phyloP scores from a whole-genome alignment of 1,140 invertebrate genomes.

The Cyclargus thomasi region DNA sequence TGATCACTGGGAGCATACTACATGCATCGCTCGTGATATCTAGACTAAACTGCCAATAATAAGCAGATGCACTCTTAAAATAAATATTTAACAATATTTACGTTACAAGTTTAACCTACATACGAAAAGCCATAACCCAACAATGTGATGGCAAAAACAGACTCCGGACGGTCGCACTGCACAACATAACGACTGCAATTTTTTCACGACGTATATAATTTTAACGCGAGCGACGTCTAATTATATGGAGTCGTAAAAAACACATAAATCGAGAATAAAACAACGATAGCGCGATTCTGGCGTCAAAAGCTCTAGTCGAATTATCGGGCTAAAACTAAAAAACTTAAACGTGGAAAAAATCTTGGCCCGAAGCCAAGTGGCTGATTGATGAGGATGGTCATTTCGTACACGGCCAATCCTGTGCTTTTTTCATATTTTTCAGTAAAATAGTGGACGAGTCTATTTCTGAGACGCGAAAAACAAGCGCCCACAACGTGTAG shows the following conservation, averaged over 20 bases:
- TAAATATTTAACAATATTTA: neutral
- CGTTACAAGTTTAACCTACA: neutral
- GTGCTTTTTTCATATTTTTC: conserved; percentile 74
- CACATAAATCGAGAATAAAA: conserved; percentile 14
- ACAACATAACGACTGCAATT: conserved; percentile 5
- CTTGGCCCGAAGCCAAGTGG: conserved; percentile 69
- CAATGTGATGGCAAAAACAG: conserved; percentile 4
- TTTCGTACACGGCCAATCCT: conserved; percentile 73
- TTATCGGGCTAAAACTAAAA: conserved; percentile 69
- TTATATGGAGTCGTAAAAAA: conserved; percentile 18
- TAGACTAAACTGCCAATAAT: neutral
- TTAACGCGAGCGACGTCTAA: neutral
- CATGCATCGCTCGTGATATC: neutral
- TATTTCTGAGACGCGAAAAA: conserved; percentile 71
- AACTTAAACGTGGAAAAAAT: conserved; percentile 75
- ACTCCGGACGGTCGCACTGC: neutral
- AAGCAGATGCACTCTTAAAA: neutral
- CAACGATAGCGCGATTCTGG: conserved; percentile 21
- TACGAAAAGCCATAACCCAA: neutral
- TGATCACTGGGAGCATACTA: too few relatives aligned
- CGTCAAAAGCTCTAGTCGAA: conserved; percentile 53
- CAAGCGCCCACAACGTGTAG: conserved; percentile 56
- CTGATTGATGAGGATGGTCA: conserved; percentile 75
- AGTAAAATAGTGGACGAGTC: conserved; percentile 70
- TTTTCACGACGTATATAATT: conserved; percentile 9